Base-by-base conservation (phyloP, 1,140 invertebrate genomes). In the Heliconius congener region DNA sequence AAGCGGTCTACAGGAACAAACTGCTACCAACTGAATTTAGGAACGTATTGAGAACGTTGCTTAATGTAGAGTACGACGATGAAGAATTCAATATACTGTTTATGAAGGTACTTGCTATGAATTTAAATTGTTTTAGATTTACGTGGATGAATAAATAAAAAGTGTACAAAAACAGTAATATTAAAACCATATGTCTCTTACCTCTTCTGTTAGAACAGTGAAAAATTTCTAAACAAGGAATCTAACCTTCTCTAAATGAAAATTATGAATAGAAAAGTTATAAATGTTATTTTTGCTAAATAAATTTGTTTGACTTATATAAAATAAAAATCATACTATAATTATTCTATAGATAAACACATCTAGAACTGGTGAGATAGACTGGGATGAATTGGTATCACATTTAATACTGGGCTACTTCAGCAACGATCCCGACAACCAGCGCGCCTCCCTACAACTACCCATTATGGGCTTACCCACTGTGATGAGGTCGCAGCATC, bases 381-480 rank as follows among this genome's bases (percentile, higher is more conserved):
- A 95, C 19, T 97, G 96, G 96, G 95, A 97, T 84, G 96, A 97
- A 88, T 95, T 97, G 79, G 95, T 97, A 8, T 96, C 96, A 1
- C 96, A 96, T 89, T 85, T 97, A 13, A 93, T 96, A 52, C 90
- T 97, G 73, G 96, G 96, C 57, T 97, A 96, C 88, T 95, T 96
- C 84, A 93, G 95, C 57, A 96, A 95, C 82, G 96, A 96, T 81
- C 95, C 93, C 3, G 92, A 95, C 74, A 92, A 93, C 75, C 93
- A 95, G 85, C 94, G 94, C 57, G 95, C 95, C 82, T 94, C 95
- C 8, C 85, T 97, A 16, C 95, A 96, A 77, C 85, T 94, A 23
- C 96, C 96, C 4, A 96, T 97, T 80, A 95, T 95, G 72, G 90
- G 89, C 3, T 81, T 92, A 16, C 96, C 96, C 1, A 90, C 88